Percentiles rank a stretch among this genome's conserved stretches.
phyloP scores from a whole-genome alignment of 2,113 vertebrate genomes.

The Urocynchramus pylzowi region DNA sequence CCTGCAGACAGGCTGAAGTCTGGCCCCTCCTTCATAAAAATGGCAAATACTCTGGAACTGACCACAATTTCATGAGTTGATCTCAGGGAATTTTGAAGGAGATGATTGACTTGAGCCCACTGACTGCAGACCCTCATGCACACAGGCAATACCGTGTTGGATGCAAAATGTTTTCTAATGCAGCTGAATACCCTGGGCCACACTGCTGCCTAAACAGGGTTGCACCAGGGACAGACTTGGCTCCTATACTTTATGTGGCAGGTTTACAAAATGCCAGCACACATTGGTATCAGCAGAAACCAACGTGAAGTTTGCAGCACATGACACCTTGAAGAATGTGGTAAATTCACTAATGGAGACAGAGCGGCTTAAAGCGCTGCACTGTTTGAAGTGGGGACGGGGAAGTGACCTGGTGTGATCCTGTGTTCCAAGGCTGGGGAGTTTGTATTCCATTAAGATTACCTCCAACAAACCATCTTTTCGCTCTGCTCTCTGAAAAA shows the following conservation, averaged over 20 bases:
- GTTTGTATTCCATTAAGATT: constrained; percentile 37
- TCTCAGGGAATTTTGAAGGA: background rate
- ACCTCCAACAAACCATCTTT: constrained; percentile 26
- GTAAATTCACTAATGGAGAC: background rate
- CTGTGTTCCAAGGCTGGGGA: background rate
- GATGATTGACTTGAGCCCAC: background rate
- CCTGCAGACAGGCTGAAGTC: background rate
- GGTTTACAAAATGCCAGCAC: constrained; percentile 18
- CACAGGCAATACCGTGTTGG: rapidly evolving
- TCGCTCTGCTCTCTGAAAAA: background rate
- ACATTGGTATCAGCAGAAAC: background rate
- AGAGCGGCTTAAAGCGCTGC: background rate
- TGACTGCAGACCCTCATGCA: background rate
- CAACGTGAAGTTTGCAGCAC: background rate
- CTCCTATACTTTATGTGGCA: background rate
- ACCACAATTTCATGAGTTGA: background rate
- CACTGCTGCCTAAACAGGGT: background rate
- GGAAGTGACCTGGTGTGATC: constrained; percentile 63
- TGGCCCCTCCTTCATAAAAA: background rate
- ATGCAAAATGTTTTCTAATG: background rate
- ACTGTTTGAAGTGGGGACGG: constrained; percentile 48
- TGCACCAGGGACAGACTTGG: background rate
- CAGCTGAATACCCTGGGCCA: background rate
- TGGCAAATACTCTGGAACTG: background rate
- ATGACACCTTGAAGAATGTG: constrained; percentile 24